phyloP scores from a whole-genome alignment of 2,797 vertebrate species.

The Sparidentex hasta region DNA sequence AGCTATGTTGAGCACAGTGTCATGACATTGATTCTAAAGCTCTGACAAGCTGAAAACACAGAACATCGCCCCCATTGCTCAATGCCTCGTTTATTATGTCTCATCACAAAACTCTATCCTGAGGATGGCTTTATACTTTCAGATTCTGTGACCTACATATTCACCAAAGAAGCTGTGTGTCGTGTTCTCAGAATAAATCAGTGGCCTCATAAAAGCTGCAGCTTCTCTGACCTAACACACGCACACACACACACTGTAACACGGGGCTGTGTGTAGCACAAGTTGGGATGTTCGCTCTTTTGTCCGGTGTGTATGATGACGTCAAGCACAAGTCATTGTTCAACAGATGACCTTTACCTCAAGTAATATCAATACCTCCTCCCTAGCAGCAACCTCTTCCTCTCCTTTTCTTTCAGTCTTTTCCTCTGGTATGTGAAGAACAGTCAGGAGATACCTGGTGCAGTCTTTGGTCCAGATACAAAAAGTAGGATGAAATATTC shows the following conservation, averaged over 20 bases:
- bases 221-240: conserved; percentile 39
- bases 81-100: not conserved
- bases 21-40: not conserved
- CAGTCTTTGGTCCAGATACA: conserved; percentile 4
- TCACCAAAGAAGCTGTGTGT: conserved; percentile 29
- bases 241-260: conserved; percentile 1
- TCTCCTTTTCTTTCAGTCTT: not conserved
- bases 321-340: conserved; percentile 57
- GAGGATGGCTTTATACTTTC: conserved; percentile 37
- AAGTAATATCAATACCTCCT: conserved; percentile 18
- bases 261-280: conserved; percentile 22
- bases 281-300: conserved; percentile 31
- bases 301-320: conserved; percentile 46
- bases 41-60: not conserved
- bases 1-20: not conserved
- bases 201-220: conserved; percentile 48
- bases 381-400: conserved; percentile 21
- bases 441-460: not conserved
- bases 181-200: conserved; percentile 58
- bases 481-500: conserved; percentile 4
- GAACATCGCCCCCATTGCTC: not conserved
- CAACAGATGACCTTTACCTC: conserved; percentile 54
- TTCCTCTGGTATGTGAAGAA: conserved; percentile 14
- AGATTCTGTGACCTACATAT: conserved; percentile 65
- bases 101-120: conserved; percentile 32